Base-by-base conservation (phyloP, 1,140 invertebrate genomes). In the Papilio machaon region DNA sequence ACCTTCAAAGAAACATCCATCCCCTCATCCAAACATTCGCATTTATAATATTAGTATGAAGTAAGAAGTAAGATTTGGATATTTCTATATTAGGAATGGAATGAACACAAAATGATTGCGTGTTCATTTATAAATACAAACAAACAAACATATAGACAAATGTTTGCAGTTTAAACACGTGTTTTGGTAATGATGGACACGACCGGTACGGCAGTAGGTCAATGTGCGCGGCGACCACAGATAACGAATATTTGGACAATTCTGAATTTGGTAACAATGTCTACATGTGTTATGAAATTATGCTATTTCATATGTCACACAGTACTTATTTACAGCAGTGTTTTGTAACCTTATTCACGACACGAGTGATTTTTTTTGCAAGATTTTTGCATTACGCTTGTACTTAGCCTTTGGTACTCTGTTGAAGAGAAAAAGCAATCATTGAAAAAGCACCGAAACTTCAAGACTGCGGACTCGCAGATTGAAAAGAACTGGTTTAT, bases 201-300 rank as follows among this genome's bases (percentile, higher is more conserved):
- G 13, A 70, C 60, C 23, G 23, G 23, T 30, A 30, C 64, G 64
- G 64, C 64, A 70, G 64, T 70, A 70, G 64, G 64, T 70, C 64
- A 70, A 9, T 64, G 60, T 64, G 60, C 60, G 60, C 58, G 58
- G 9, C 19, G 23, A 6, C 30, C 4, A 70, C 64, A 70, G 64
- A 70, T 70, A 70, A 70, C 64, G 30, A 17, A 70, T 38, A 38
- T 70, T 70, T 70, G 64, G 64, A 35, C 64, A 70, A 70, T 70
- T 70, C 64, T 35, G 13, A 70, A 70, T 70, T 70, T 70, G 64
- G 64, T 70, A 70, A 70, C 64, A 38, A 35, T 60, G 19, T 15
- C n/a, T 60, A 19, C 58, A 60, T 35, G 23, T 64, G 60, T 64
- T 64, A 64, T 64, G 60, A 30, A 64, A 64, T 58, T 58, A 19